Base-by-base conservation (phyloP, 2,888 invertebrate species). In the Drymonia ruficornis region DNA sequence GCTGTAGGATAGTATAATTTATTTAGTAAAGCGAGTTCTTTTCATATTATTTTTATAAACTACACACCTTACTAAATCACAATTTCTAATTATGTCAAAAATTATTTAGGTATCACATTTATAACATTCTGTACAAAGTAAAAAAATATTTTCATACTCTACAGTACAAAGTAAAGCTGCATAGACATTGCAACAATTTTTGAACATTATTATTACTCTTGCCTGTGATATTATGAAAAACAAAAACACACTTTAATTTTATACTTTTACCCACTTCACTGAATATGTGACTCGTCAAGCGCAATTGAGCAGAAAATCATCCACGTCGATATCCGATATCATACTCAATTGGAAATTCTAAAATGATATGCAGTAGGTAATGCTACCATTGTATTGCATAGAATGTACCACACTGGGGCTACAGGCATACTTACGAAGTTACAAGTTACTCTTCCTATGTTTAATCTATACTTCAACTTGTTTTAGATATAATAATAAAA, bases 31-130 rank as follows among this genome's bases (percentile, higher is more conserved):
- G 90, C 89, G 81, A 88, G 81, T 83, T 83, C 81, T 76, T 87
- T 83, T 80, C 68, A 71, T 73, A 73, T 77, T 80, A 75, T 81
- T 75, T 73, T 80, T 79, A 81, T 78, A 80, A 85, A 85, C 88
- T 91, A 90, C 89, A 91, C 90, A 89, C 90, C 81, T 88, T 87
- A 87, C 87, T 90, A 88, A 90, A 91, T 90, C 90, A 90, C 91
- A 91, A 89, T 88, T 81, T 86, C 87, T 90, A 91, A 87, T 88
- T 87, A 89, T 89, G 84, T 90, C 89, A 88, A 91, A 88, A 88
- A 83, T 83, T 84, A 86, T 86, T 88, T 91, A 36, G 36, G 36
- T 36, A 91, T 92, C 91, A 92, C 91, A 91, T 90, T 89, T 84
- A 87, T 86, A 89, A 89, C 84, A 86, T 86, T 87, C 81, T 91